These are phyloP conservation scores for Phalangium opilio DNA, from an alignment of 2,888 invertebrate species.

Conservation along the genomic window DNA sequence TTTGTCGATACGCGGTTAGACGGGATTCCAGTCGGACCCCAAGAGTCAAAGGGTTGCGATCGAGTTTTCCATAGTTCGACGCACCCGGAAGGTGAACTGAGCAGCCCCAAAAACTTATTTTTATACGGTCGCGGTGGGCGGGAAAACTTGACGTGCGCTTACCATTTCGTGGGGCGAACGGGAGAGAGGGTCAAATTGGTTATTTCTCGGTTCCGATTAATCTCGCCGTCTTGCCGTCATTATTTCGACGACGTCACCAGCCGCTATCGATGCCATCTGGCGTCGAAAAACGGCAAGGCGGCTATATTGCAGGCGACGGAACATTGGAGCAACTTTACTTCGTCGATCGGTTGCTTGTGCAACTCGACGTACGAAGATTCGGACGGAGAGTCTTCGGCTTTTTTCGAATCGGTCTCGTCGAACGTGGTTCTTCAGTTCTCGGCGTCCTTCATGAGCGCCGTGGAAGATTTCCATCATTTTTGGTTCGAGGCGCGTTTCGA, in stretches of 20 bases:
- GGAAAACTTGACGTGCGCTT: conserved; percentile 49
- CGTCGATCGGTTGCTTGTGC: conserved; percentile 17
- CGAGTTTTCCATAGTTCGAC: conserved; percentile 11
- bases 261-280: too few species aligned
- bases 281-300: too few species aligned
- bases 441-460: conserved; percentile 61
- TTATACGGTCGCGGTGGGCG: conserved; percentile 67
- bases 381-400: not conserved
- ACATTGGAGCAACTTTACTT: conserved; percentile 12
- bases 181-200: conserved; percentile 10
- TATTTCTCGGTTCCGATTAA: too few species aligned
- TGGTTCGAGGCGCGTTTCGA: conserved; percentile 66
- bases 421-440: conserved; percentile 56
- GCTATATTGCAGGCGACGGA: conserved; percentile 10
- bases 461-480: conserved; percentile 61
- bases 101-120: conserved; percentile 63
- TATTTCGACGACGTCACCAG: too few species aligned
- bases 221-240: too few species aligned
- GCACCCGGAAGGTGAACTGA: conserved; percentile 43
- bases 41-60: conserved; percentile 5
- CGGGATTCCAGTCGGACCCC: conserved; percentile 20
- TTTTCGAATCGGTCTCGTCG: conserved; percentile 50
- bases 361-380: conserved; percentile 22
- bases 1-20: conserved; percentile 46
- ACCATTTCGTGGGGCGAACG: conserved; percentile 14